Percentiles rank a stretch among this genome's conserved stretches.
phyloP scores from a whole-genome alignment of 2,113 vertebrate species.

The Sigmodon hispidus region DNA sequence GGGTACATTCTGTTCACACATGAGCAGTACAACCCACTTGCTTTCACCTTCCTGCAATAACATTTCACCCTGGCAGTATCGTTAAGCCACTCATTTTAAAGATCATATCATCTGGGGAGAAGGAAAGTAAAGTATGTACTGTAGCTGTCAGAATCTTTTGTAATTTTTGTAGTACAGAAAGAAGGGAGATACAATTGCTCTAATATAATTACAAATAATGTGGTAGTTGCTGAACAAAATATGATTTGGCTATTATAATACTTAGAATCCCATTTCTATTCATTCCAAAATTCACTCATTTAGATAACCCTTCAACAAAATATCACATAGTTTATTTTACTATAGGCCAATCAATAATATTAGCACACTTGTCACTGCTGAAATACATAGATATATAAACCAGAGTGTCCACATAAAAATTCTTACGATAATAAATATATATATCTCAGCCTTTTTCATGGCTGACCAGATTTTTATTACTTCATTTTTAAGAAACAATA shows the following conservation, averaged over 20 bases:
- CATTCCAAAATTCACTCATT: neutral
- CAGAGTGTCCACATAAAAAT: neutral
- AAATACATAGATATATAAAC: fast-evolving
- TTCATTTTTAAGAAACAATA: neutral
- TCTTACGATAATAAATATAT: no score
- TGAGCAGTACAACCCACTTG: neutral
- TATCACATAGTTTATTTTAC: neutral
- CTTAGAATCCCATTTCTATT: neutral
- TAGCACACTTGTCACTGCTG: neutral
- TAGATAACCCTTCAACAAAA: neutral
- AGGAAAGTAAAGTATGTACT: neutral
- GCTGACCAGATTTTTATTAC: neutral
- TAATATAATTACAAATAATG: neutral
- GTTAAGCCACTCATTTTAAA: neutral
- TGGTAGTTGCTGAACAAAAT: neutral
- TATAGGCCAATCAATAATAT: neutral
- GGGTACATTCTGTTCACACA: neutral
- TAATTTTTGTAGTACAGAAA: neutral
- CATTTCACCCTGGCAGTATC: neutral
- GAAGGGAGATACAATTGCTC: neutral
- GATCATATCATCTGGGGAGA: neutral
- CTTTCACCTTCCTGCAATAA: neutral
- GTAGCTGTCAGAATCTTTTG: neutral
- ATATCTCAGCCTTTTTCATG: no score
- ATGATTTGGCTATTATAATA: neutral